Conservation (phyloP, 2,888 invertebrate genomes). For the Ferdinandea cuprea region DNA sequence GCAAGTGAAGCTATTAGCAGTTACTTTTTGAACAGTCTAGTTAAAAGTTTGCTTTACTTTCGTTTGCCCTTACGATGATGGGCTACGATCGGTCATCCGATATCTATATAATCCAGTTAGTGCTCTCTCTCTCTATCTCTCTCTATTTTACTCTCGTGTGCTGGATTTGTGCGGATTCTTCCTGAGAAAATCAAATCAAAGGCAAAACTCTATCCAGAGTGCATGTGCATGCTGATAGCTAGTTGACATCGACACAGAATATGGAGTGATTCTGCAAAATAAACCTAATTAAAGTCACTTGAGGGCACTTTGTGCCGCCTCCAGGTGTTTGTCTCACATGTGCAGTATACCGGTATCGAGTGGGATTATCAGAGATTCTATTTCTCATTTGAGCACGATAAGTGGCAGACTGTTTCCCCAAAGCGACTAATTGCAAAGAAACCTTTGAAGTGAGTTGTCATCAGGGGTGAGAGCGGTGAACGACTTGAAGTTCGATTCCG, state of each 20-base stretch:
- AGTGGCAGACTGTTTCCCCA: conserved; percentile 4
- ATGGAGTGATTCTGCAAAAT: conserved; percentile 27
- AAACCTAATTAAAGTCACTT: conserved; percentile 53
- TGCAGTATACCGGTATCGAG: conserved; percentile 8
- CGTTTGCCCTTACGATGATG: not conserved
- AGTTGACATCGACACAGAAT: conserved; percentile 26
- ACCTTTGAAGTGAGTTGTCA: conserved; percentile 36
- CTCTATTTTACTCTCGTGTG: conserved; percentile 10
- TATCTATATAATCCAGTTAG: conserved; percentile 5
- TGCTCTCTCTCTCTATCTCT: not conserved
- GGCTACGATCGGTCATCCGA: not conserved
- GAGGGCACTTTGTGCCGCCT: not conserved
- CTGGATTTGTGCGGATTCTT: conserved; percentile 12
- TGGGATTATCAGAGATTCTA: conserved; percentile 38
- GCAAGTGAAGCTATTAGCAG: conserved; percentile 44
- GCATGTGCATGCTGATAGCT: not conserved
- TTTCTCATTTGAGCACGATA: not conserved
- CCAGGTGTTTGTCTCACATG: conserved; percentile 15
- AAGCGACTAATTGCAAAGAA: conserved; percentile 40
- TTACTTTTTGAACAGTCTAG: conserved; percentile 8
- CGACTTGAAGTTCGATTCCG: conserved; percentile 8
- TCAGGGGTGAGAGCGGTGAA: not conserved
- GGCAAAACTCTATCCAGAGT: not conserved
- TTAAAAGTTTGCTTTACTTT: conserved; percentile 5
- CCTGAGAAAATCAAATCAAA: conserved; percentile 5